Percentiles rank a stretch among this genome's conserved stretches.
These are phyloP conservation scores for Paramisgurnus dabryanus DNA, from an alignment of 2,113 vertebrate species.

Conservation along the genomic window DNA sequence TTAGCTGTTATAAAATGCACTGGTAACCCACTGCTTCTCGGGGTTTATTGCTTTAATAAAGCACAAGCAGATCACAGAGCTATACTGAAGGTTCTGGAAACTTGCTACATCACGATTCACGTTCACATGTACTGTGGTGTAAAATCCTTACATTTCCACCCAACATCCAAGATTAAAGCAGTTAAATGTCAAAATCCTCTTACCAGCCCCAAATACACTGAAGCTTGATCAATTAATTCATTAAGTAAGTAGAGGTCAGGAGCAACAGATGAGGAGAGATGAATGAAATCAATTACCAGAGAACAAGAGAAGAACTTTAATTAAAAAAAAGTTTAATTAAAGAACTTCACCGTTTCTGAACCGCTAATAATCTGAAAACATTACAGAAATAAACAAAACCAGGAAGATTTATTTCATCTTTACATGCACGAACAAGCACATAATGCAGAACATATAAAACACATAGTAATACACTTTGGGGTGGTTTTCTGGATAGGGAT, in stretches of 20 bases:
- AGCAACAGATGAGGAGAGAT: constrained; percentile 71
- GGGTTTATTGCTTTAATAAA: too few species aligned
- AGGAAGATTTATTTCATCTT: too few species aligned
- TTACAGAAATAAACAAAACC: too few species aligned
- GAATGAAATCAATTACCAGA: constrained; percentile 94
- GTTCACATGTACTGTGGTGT: not conserved
- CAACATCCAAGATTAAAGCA: constrained; percentile 64
- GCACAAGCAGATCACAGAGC: too few species aligned
- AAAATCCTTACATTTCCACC: constrained; percentile 51
- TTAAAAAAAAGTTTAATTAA: constrained; percentile 96
- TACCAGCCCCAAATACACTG: constrained; percentile 65
- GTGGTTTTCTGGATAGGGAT: too few species aligned
- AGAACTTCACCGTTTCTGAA: constrained; percentile 66
- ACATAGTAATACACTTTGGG: too few species aligned
- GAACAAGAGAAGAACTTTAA: constrained; percentile 88
- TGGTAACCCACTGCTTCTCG: too few species aligned
- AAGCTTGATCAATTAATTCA: constrained; percentile 77
- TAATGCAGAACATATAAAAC: too few species aligned
- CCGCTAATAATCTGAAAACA: constrained; percentile 19
- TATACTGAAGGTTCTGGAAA: too few species aligned
- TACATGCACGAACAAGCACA: too few species aligned
- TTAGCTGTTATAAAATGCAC: too few species aligned
- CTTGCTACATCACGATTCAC: not conserved
- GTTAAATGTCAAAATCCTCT: constrained; percentile 70
- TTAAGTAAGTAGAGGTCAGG: constrained; percentile 79